A percentile compares a stretch with the other conserved stretches of the same genome.
These are phyloP conservation scores for Flexamia atlantica DNA, from an alignment of 2,888 invertebrate genomes.

Conservation along the genomic window DNA sequence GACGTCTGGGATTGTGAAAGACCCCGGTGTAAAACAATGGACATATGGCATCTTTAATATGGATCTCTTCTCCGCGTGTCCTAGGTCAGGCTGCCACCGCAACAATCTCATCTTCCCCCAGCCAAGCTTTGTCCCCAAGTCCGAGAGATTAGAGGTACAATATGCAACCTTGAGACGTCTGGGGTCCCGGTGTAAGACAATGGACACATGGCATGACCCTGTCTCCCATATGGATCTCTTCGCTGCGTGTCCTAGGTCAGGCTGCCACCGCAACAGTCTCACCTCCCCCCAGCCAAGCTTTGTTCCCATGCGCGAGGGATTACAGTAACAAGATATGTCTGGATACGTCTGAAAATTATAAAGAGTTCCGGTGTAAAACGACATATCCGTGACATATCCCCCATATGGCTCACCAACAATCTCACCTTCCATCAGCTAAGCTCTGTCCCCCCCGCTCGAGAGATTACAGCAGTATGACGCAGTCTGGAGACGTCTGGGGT, in stretches of 20 bases:
- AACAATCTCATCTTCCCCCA: too few species aligned
- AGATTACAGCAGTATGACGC: background rate
- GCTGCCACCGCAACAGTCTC: background rate
- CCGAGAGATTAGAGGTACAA: background rate
- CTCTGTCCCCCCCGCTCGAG: background rate
- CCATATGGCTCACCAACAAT: too few species aligned
- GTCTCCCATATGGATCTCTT: slow-evolving; percentile 17
- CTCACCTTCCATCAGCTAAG: too few species aligned
- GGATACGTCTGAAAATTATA: slow-evolving; percentile 24
- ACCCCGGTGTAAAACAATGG: too few species aligned
- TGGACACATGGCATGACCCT: slow-evolving; percentile 18
- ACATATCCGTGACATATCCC: background rate
- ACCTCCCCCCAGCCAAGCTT: too few species aligned
- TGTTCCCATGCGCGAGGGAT: background rate
- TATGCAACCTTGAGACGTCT: slow-evolving; percentile 8
- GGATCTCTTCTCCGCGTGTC: too few species aligned
- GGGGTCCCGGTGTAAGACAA: slow-evolving; percentile 16
- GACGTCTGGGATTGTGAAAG: too few species aligned
- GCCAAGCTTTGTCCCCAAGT: background rate
- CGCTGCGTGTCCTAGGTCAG: slow-evolving; percentile 3
- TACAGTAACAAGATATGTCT: background rate
- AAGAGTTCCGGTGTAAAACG: slow-evolving; percentile 1
- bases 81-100: too few species aligned
- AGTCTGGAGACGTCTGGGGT: slow-evolving; percentile 16
- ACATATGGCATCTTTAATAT: too few species aligned